Base-by-base conservation (phyloP, 2,888 invertebrate species). In the Gastracanthus pulcherrimus region DNA sequence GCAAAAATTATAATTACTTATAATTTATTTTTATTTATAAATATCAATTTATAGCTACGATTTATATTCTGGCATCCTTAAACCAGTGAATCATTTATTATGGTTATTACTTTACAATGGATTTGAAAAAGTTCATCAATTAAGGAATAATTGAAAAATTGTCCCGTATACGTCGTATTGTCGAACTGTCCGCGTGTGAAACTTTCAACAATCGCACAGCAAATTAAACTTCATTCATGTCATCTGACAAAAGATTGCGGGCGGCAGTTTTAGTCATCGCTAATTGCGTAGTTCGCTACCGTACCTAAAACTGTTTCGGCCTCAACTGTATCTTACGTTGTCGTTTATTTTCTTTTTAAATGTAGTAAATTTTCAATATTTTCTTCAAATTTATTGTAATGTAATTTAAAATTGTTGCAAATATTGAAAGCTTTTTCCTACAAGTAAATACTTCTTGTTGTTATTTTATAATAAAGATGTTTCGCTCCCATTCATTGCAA, bases 231-330 rank as follows among this genome's bases (percentile, higher is more conserved):
- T 38, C 36, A 38, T 64, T 38, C 64, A 36, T 66, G 45, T 80
- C 55, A 36, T 55, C 38, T 69, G 45, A 81, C 74, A 81, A 77
- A 81, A 81, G 72, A 23, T 74, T 3, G 19, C 36, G 29, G 29
- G 7, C 23, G 55, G 34, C n/a, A 29, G 41, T 41, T 66, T 76
- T 74, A 74, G 81, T 74, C 48, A 41, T 26, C 45, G n/a, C 31
- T 81, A 77, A 81, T 77, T 77, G 74, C 62, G 72, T 62, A 58
- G 48, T 62, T 38, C 23, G 41, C 38, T 31, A 62, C 31, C 9
- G 9, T 19, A 66, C 71, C 66, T 71, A 80, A 76, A 72, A 76
- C 29, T 60, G 16, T 76, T 71, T 67, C 6, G 26, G n/a, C n/a
- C n/a, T n/a, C n/a, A 26, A 26, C 55, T 41, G 9, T 55, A 48